These are phyloP conservation scores for Miniopterus natalensis DNA, from an alignment of 2,113 vertebrate species.

Conservation along the genomic window DNA sequence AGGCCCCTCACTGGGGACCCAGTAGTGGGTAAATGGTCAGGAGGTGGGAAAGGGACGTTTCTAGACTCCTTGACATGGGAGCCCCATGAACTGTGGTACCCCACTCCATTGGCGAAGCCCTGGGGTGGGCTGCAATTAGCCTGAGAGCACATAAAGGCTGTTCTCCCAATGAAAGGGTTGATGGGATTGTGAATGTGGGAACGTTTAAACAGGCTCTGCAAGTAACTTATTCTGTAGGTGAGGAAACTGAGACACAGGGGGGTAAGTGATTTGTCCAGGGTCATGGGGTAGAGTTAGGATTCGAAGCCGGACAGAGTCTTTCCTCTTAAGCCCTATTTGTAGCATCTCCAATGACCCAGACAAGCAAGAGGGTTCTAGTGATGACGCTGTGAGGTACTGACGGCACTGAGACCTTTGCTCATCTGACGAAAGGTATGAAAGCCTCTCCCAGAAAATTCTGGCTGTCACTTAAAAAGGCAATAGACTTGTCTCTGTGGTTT, in stretches of 20 bases:
- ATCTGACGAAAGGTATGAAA: neutral
- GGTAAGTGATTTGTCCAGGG: neutral
- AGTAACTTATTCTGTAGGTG: neutral
- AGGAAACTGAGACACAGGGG: neutral
- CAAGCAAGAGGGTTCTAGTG: neutral
- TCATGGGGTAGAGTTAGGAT: neutral
- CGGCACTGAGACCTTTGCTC: neutral
- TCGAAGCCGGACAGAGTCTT: neutral
- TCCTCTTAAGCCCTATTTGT: neutral
- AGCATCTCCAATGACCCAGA: neutral
- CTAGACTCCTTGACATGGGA: neutral
- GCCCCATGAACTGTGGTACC: neutral
- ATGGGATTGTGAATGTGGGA: neutral
- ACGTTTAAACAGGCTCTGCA: neutral
- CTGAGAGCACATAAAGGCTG: neutral
- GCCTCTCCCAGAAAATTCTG: neutral
- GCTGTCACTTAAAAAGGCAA: conserved; percentile 7
- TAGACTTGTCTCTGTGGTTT: neutral
- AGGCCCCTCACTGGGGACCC: neutral
- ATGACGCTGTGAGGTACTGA: neutral
- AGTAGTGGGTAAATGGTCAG: neutral
- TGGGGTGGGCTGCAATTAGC: neutral
- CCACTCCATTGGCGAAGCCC: neutral
- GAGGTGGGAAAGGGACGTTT: neutral
- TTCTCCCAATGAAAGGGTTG: neutral